A percentile compares a stretch with the other conserved stretches of the same genome.
phyloP scores from a whole-genome alignment of 1,140 invertebrate genomes.

The Orius insidiosus region DNA sequence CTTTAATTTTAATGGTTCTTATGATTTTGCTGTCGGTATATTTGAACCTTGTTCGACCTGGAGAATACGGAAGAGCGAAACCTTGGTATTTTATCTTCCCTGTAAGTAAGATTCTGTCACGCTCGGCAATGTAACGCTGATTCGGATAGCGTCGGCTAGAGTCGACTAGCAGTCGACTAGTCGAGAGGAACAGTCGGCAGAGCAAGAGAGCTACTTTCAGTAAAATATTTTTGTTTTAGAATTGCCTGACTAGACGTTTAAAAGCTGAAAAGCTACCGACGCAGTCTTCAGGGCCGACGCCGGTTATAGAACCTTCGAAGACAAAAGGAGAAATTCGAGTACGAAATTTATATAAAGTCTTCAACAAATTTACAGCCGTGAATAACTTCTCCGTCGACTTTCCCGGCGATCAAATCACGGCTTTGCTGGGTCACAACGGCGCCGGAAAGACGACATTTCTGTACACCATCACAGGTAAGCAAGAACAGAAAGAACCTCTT shows the following conservation, averaged over 20 bases:
- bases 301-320: slow-evolving; percentile 5
- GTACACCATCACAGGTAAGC: slow-evolving; percentile 51
- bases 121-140: slow-evolving; percentile 1
- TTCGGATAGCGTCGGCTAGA: no score
- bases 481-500: neutral
- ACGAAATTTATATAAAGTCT: slow-evolving; percentile 34
- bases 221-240: no score
- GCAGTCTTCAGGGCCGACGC: neutral
- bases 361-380: slow-evolving; percentile 35
- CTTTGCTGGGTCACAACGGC: slow-evolving; percentile 63
- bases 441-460: slow-evolving; percentile 44
- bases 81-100: slow-evolving; percentile 7
- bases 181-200: neutral
- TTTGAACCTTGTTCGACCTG: slow-evolving; percentile 33
- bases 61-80: slow-evolving; percentile 30
- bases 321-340: slow-evolving; percentile 2
- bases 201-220: no score
- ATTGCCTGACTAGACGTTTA: no score
- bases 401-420: slow-evolving; percentile 44
- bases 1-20: neutral
- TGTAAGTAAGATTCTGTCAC: slow-evolving; percentile 4
- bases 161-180: no score
- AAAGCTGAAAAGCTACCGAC: no score
- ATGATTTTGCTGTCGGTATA: slow-evolving; percentile 26
- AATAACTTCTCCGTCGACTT: slow-evolving; percentile 50